phyloP scores from a whole-genome alignment of 2,797 vertebrate species.

The Rhinoraja longicauda region DNA sequence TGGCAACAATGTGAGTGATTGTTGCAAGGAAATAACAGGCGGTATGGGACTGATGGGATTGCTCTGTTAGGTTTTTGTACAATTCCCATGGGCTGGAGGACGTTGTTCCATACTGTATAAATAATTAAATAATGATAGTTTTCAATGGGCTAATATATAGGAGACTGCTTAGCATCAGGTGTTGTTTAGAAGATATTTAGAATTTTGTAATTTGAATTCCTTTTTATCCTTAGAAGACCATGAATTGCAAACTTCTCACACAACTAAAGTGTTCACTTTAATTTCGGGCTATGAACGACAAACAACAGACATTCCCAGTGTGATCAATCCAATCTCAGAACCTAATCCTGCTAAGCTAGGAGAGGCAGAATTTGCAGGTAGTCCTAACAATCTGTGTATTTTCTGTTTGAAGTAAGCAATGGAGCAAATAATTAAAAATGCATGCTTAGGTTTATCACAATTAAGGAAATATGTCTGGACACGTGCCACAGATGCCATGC shows the following conservation, averaged over 20 bases:
- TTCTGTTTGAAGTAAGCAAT: neutral
- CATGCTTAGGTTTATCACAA: neutral
- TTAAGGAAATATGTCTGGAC: too few relatives aligned
- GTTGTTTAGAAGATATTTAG: neutral
- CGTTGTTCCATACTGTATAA: too few relatives aligned
- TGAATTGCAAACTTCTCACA: neutral
- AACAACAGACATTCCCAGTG: neutral
- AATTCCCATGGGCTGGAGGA: too few relatives aligned
- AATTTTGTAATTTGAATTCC: neutral
- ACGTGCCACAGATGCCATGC: too few relatives aligned
- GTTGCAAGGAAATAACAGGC: too few relatives aligned
- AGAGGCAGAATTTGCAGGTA: neutral
- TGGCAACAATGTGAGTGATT: too few relatives aligned
- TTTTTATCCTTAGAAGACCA: neutral
- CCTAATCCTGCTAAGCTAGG: neutral
- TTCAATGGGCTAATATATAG: neutral
- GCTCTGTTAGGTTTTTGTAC: too few relatives aligned
- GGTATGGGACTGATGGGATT: too few relatives aligned
- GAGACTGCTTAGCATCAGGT: neutral
- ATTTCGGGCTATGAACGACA: neutral
- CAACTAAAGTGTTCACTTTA: neutral
- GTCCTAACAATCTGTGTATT: neutral
- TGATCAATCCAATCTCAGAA: neutral
- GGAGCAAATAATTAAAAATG: neutral
- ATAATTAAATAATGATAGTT: too few relatives aligned